These are phyloP conservation scores for Heteromurus nitidus DNA, from an alignment of 2,888 invertebrate species.

Conservation along the genomic window DNA sequence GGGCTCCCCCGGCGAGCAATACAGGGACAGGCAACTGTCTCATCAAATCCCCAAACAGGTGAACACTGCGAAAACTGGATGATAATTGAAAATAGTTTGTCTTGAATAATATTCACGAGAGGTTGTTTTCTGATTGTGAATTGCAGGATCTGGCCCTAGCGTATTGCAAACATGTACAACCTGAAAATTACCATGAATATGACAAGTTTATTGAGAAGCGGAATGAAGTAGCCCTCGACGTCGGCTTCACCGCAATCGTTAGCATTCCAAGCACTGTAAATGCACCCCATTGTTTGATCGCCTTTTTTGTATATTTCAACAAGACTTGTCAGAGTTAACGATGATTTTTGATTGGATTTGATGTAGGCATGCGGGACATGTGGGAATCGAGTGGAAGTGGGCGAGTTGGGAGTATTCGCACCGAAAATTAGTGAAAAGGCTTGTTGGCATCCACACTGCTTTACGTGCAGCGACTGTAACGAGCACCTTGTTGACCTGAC, in stretches of 20 bases:
- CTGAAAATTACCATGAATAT: slow-evolving; percentile 86
- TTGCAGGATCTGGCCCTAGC: slow-evolving; percentile 72
- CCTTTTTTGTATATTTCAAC: neutral
- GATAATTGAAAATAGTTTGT: slow-evolving; percentile 29
- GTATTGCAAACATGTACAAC: slow-evolving; percentile 79
- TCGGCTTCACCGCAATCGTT: slow-evolving; percentile 78
- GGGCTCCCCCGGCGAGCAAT: slow-evolving; percentile 87
- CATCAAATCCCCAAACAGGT: slow-evolving; percentile 96
- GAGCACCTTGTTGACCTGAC: slow-evolving; percentile 97
- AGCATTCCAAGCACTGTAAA: slow-evolving; percentile 71
- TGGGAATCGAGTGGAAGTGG: slow-evolving; percentile 84
- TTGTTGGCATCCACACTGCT: slow-evolving; percentile 95
- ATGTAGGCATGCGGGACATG: slow-evolving; percentile 89
- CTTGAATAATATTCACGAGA: neutral
- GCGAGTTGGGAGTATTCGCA: slow-evolving; percentile 89
- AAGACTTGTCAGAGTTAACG: too few species aligned
- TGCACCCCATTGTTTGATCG: neutral
- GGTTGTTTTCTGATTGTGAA: slow-evolving; percentile 1
- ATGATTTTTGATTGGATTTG: neutral
- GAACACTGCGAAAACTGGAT: neutral
- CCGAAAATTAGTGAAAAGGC: slow-evolving; percentile 85
- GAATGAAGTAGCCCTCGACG: slow-evolving; percentile 96
- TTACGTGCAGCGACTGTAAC: slow-evolving; percentile 90
- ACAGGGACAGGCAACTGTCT: slow-evolving; percentile 88
- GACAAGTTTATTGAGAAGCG: slow-evolving; percentile 95